Base-by-base conservation (phyloP, 2,797 vertebrate genomes). In the Philypnodon macrostomus region DNA sequence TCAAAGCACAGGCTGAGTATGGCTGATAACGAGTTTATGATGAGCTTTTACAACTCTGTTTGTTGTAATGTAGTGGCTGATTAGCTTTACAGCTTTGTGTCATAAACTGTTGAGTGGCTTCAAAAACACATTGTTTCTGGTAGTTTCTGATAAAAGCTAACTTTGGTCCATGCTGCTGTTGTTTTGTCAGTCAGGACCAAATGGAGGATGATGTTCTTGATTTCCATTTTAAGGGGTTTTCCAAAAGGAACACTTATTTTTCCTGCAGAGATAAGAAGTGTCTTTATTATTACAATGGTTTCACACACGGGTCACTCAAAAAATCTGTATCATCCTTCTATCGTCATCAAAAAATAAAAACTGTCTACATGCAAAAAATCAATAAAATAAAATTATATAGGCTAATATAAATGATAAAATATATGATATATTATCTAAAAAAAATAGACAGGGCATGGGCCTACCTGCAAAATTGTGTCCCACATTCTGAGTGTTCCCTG, bases 401-500 rank as follows among this genome's bases (percentile, higher is more conserved):
- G n/a, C n/a, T n/a, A n/a, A n/a, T n/a, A n/a, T n/a, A n/a, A n/a
- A n/a, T n/a, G n/a, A n/a, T n/a, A n/a, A n/a, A n/a, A n/a, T n/a
- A n/a, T n/a, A n/a, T n/a, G n/a, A n/a, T n/a, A n/a, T n/a, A n/a
- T n/a, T n/a, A n/a, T n/a, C n/a, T n/a, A n/a, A n/a, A n/a, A n/a
- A n/a, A n/a, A n/a, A n/a, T n/a, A n/a, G n/a, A n/a, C n/a, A n/a
- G n/a, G n/a, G 14, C 9, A 41, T 3, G 9, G 5, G 30, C 50
- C 30, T 72, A 89, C 87, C 85, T 89, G 88, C 90, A 92, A 76
- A 83, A 83, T 30, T 85, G 80, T 1, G 90, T 90, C 34, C 79
- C 89, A 9, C 90, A 92, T 49, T 92, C 90, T 0, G 45, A 30
- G 36, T 87, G 61, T 2, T 88, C 84, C 50, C 85, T 82, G 55